Evolutionary conservation across 2,888 invertebrate species (phyloP), one percentile per base, ranked within the genome.

Genomic region (Rhingia campestris): DNA sequence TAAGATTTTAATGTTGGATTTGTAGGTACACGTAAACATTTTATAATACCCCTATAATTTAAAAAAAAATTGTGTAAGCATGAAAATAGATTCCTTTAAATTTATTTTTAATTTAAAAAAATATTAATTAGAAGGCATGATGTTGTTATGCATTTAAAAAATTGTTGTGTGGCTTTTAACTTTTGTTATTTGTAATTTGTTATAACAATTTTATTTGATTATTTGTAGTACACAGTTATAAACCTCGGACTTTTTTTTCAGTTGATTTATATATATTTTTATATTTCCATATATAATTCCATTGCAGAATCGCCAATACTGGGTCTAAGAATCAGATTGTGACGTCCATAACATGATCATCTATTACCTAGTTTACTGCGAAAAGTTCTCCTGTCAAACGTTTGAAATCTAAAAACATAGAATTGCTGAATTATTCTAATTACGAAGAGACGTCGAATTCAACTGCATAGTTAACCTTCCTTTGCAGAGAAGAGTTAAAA

Each of bases 321-420:
- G 92, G 93, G 93, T 89, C 92, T 93, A 92, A 92, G 92, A 92
- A 93, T 93, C 93, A 93, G 92, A 91, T 92, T 93, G 89, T 93
- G 91, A 93, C 93, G 86, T 92, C 92, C 81, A 92, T 93, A 87
- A 92, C 91, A 87, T 91, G 89, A 91, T 89, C 86, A 86, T 86
- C n/a, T 32, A 33, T 51, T 43, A 7, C 5, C 22, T 22, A 12
- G 45, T 45, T 53, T 6, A 59, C 45, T 10, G 37, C 5, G 14
- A 51, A 70, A 7, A 37, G 5, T 12, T 47, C 45, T 32, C 32
- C 33, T 32, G 32, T 7, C 39, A 49, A 9, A 61, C 12, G 5
- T 6, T 14, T 35, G 10, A 45, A 39, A 22, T 12, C 6, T 30
- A 9, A 4, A 37, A 35, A 10, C n/a, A 30, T 6, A 10, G 14